phyloP scores from a whole-genome alignment of 2,888 invertebrate genomes.

The Omphaloscelis lunosa region DNA sequence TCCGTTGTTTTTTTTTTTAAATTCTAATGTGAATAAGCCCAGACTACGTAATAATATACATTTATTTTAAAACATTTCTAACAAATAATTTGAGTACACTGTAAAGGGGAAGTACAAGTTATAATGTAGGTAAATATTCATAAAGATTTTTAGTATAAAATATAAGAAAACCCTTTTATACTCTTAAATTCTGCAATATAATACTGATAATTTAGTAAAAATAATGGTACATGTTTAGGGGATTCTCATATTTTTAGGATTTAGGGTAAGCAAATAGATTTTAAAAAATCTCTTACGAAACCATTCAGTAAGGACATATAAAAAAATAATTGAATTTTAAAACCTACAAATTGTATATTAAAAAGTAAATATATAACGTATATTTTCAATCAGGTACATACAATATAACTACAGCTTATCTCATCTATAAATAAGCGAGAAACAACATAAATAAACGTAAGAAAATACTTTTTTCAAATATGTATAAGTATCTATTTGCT shows the following conservation, averaged over 20 bases:
- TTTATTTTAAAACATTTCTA: constrained; percentile 77
- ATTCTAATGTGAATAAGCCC: constrained; percentile 69
- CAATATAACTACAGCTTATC: neutral
- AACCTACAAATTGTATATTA: neutral
- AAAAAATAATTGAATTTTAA: neutral
- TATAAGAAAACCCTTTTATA: constrained; percentile 75
- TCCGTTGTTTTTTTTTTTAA: neutral
- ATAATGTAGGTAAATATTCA: constrained; percentile 75
- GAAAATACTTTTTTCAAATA: neutral
- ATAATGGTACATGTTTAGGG: constrained; percentile 58
- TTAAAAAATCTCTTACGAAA: neutral
- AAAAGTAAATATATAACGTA: neutral
- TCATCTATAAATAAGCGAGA: neutral
- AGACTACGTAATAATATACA: constrained; percentile 62
- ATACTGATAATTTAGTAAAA: constrained; percentile 29
- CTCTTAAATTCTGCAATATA: constrained; percentile 26
- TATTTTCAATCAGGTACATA: neutral
- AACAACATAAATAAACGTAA: neutral
- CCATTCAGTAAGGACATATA: too few species aligned
- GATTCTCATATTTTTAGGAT: constrained; percentile 73
- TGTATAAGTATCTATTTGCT: constrained; percentile 64
- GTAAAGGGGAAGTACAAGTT: constrained; percentile 76
- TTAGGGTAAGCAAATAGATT: constrained; percentile 66
- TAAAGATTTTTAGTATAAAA: constrained; percentile 72
- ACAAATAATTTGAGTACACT: constrained; percentile 77